Evolutionary conservation across 2,888 invertebrate genomes (phyloP).

Genomic region (Macropis europaea): DNA sequence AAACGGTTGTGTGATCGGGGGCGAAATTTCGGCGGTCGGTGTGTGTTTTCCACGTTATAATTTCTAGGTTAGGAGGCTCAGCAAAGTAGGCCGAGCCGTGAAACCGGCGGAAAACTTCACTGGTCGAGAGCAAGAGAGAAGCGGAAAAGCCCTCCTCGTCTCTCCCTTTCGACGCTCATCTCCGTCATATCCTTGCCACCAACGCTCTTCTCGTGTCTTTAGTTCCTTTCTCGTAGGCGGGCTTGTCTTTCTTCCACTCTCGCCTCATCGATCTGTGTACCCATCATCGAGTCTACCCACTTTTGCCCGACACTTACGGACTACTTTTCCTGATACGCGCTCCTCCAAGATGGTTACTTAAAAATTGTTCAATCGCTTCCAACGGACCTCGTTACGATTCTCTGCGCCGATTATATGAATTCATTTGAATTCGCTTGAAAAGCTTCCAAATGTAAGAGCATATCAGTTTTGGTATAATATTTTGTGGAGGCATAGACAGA

Average conservation of each 20-base stretch:
- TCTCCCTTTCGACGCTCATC: neutral
- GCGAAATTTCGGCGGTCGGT: constrained; percentile 18
- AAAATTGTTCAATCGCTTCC: constrained; percentile 26
- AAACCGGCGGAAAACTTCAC: constrained; percentile 42
- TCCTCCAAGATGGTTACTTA: neutral
- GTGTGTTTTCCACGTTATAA: constrained; percentile 28
- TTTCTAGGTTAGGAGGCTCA: constrained; percentile 44
- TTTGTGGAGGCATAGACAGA: too few relatives aligned
- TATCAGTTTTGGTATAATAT: too few relatives aligned
- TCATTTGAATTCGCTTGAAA: too few relatives aligned
- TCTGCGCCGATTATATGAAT: neutral
- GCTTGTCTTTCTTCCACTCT: constrained; percentile 16
- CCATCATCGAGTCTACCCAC: constrained; percentile 42
- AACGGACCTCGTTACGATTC: neutral
- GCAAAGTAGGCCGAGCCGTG: constrained; percentile 45
- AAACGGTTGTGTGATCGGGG: neutral
- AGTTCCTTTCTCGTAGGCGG: neutral
- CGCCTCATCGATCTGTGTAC: constrained; percentile 49
- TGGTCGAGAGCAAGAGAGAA: constrained; percentile 1
- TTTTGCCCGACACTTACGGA: constrained; percentile 17
- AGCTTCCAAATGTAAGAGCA: too few relatives aligned
- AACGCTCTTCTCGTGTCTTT: neutral
- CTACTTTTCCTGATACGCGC: constrained; percentile 14
- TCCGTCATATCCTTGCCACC: neutral
- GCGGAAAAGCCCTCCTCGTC: neutral